Evolutionary conservation across 1,140 invertebrate species (phyloP).

Genomic region (Drosophila persimilis): DNA sequence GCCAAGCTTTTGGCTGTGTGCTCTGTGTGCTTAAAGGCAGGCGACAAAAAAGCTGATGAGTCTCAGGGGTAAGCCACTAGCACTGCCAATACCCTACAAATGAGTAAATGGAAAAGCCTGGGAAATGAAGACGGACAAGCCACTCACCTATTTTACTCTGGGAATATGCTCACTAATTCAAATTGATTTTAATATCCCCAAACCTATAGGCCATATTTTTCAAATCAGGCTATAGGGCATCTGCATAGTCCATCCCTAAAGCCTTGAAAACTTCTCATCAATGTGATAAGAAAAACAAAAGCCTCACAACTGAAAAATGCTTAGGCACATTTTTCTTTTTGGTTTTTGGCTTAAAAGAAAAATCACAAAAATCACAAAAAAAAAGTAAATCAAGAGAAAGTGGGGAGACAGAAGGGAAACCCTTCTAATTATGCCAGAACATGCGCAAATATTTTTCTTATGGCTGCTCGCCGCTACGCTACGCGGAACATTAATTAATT

Average conservation of each 20-base stretch:
- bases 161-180: too few species aligned
- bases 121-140: not conserved
- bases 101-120: not conserved
- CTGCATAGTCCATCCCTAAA: not conserved
- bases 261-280: not conserved
- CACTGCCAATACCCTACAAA: not conserved
- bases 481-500: conserved; percentile 70
- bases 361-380: conserved; percentile 12
- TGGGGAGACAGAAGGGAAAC: conserved; percentile 32
- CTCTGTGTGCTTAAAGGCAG: conserved; percentile 17
- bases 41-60: conserved; percentile 1
- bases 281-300: conserved; percentile 27
- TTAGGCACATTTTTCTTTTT: conserved; percentile 41
- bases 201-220: too few species aligned
- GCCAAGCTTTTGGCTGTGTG: conserved; percentile 15
- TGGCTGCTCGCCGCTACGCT: conserved; percentile 56
- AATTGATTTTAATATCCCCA: too few species aligned
- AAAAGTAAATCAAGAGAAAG: not conserved
- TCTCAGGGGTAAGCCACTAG: not conserved
- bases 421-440: conserved; percentile 77
- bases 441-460: conserved; percentile 77
- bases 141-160: too few species aligned
- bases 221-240: not conserved
- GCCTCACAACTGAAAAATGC: conserved; percentile 26
- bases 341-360: conserved; percentile 3